Evolutionary conservation across 2,797 vertebrate genomes (phyloP).

Genomic region (Takifugu rubripes): DNA sequence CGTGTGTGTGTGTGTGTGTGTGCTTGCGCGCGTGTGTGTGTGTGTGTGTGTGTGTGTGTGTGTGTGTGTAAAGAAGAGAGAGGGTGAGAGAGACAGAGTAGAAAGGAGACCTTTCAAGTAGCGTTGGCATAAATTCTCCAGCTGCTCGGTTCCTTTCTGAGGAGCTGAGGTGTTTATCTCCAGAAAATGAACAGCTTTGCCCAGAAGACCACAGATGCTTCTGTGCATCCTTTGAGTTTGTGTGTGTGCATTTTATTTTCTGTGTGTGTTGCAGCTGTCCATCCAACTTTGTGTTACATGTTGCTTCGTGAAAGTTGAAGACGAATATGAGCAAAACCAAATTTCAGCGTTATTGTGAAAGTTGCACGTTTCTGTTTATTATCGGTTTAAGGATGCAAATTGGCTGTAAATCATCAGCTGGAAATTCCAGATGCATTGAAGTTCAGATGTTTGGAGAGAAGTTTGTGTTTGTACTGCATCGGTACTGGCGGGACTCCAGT

Average conservation of each 20-base stretch:
- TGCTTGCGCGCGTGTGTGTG: constrained; percentile 41
- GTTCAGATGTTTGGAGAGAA: constrained; percentile 23
- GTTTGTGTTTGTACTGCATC: constrained; percentile 55
- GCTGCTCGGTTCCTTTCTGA: constrained; percentile 77
- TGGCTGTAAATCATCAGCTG: background rate
- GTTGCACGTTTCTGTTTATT: too few species aligned
- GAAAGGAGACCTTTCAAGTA: constrained; percentile 75
- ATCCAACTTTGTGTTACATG: constrained; percentile 56
- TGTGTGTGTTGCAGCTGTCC: constrained; percentile 62
- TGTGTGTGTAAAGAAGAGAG: constrained; percentile 26
- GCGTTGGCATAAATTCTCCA: constrained; percentile 77
- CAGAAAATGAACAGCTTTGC: constrained; percentile 78
- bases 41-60: constrained; percentile 32
- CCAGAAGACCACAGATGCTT: constrained; percentile 77
- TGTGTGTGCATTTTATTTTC: constrained; percentile 29
- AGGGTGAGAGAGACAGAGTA: constrained; percentile 57
- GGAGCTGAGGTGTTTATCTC: constrained; percentile 76
- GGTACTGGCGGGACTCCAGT: constrained; percentile 69
- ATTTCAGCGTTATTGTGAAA: background rate
- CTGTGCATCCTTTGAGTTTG: constrained; percentile 69
- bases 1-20: constrained; percentile 26
- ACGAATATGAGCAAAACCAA: constrained; percentile 37
- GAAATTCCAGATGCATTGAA: constrained; percentile 50
- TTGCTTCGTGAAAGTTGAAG: constrained; percentile 50
- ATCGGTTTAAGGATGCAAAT: too few species aligned